These are phyloP conservation scores for Schizaphis graminum DNA, from an alignment of 2,888 invertebrate species.

Conservation along the genomic window DNA sequence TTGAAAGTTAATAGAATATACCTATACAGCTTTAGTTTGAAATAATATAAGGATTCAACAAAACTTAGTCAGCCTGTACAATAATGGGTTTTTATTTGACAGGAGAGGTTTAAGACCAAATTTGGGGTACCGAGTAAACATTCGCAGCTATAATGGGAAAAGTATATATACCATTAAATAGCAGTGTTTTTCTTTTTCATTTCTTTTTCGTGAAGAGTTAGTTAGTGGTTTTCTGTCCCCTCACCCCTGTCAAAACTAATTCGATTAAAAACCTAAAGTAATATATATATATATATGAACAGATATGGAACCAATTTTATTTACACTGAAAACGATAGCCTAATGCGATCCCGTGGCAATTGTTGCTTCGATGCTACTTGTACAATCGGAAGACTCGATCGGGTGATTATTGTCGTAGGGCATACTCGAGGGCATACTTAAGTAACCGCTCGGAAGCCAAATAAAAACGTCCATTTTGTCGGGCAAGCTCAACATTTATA, in stretches of 20 bases:
- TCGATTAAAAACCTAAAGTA: slow-evolving; percentile 60
- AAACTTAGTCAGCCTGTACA: background rate
- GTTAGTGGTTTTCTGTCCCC: slow-evolving; percentile 31
- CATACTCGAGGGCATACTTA: slow-evolving; percentile 8
- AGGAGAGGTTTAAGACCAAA: slow-evolving; percentile 31
- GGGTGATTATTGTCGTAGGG: slow-evolving; percentile 40
- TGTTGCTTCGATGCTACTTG: slow-evolving; percentile 21
- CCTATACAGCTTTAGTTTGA: background rate
- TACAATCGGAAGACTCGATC: slow-evolving; percentile 30
- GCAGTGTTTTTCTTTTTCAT: slow-evolving; percentile 55
- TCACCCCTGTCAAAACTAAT: slow-evolving; percentile 48
- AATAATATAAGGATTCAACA: background rate
- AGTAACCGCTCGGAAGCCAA: background rate
- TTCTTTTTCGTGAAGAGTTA: background rate
- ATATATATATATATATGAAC: background rate
- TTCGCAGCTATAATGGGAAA: slow-evolving; percentile 50
- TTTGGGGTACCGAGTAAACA: slow-evolving; percentile 25
- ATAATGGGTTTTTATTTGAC: slow-evolving; percentile 54
- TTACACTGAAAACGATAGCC: slow-evolving; percentile 6
- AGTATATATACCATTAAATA: slow-evolving; percentile 56
- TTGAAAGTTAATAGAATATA: background rate
- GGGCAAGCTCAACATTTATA: background rate
- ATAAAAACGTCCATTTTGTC: slow-evolving; percentile 36
- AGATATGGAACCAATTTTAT: slow-evolving; percentile 48
- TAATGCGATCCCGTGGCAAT: slow-evolving; percentile 24